Base-by-base conservation (phyloP, 1,140 invertebrate genomes). In the Zaprionus gabonicus region DNA sequence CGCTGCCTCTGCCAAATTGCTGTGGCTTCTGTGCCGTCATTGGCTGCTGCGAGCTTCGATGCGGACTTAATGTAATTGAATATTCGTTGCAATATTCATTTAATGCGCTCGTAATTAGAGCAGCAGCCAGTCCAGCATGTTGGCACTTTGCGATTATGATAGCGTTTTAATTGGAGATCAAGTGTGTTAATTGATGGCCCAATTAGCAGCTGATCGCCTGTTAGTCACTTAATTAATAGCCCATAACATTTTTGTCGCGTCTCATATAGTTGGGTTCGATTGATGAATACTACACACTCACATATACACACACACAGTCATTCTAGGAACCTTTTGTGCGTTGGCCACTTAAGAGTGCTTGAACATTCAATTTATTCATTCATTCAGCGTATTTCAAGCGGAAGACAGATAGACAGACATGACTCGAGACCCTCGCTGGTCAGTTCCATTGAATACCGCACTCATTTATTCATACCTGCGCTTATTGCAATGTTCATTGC, bases 401-500 rank as follows among this genome's bases (percentile, higher is more conserved):
- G 46, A 25, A 49, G 17, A 49, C 44, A 49, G 20, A 51, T 13
- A 51, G 46, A 25, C 46, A 25, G 46, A 25, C 17, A 51, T 25
- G n/a, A 10, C 46, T 51, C 10, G 20, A 46, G n/a, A 17, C n/a
- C 31, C 38, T 41, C 20, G 44, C 68, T 57, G 51, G 51, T 27
- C 68, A 70, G 44, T 34, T 62, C 56, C 75, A 71, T 65, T 85
- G 71, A 71, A 70, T 65, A 74, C 74, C 78, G 66, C 81, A 76
- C 85, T 90, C 85, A 84, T 79, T 87, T 87, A 87, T 87, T 87
- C 84, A 87, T 88, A 90, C 78, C 85, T 90, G 85, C 81, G 84
- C 84, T 87, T 90, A 87, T 90, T 87, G 84, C 84, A 90, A 88
- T 87, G 84, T 88, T 87, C 84, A 87, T 87, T 83, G 84, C 81